Base-by-base conservation (phyloP, 2,113 vertebrate species). In the Nothobranchius furzeri region DNA sequence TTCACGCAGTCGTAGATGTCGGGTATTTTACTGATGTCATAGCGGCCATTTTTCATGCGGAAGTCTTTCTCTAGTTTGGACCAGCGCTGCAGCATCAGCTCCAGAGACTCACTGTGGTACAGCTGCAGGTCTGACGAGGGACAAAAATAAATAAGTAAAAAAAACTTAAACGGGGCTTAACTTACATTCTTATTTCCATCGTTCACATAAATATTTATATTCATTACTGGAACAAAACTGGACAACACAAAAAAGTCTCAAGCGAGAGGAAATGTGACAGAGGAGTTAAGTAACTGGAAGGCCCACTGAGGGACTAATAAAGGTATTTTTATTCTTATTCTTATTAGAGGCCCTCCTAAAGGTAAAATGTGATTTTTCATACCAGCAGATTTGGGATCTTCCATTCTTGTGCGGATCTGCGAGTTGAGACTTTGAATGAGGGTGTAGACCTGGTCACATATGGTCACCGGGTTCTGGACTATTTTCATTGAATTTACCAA, bases 1-100 rank as follows among this genome's bases (percentile, higher is more conserved):
- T 99, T 99, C 82, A 98, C 94, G 49, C 98, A 99, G 91, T 99
- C 98, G 0, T 99, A 99, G 74, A 99, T 98, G 68, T 99, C 98
- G 0, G 98, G 98, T 69, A 99, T 95, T 86, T 99, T 99, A 86
- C 98, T 99, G 90, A 99, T 99, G 86, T 99, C 98, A 0, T 97
- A 99, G 37, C 98, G 96, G 9, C 95, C 95, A 0, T 90, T 98
- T 90, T 97, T 99, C 94, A 99, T 95, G 74, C 93, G 93, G 80
- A 99, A 99, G 83, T 99, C 98, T 55, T 92, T 89, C 87, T 99
- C 96, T 45, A 99, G 93, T 82, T 99, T 99, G 72, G 93, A 95
- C 98, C 98, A 99, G 72, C 98, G 96, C 55, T 98, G 98, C 66
- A 99, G 90, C 98, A 99, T 99, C 76, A 99, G 93, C 73, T 99